Base-by-base conservation (phyloP, 2,888 invertebrate species). In the Mongoloraphidia duomilia region DNA sequence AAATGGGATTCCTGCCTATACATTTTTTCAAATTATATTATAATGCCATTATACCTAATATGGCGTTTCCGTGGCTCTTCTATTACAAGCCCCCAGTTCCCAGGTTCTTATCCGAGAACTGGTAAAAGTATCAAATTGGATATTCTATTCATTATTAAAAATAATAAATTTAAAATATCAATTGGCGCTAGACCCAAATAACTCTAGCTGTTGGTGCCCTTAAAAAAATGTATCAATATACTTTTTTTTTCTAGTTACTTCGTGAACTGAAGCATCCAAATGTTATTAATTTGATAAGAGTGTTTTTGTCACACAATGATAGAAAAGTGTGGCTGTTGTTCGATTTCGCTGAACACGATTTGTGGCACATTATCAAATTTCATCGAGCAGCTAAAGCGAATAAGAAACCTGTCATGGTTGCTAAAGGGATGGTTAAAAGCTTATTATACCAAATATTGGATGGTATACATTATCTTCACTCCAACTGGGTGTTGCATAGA, bases 331-430 rank as follows among this genome's bases (percentile, higher is more conserved):
- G 94, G 85, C 73, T 97, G 37, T 71, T 98, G 9, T 95, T 97
- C 71, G 97, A 98, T 65, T 99, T 93, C 73, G 96, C 97, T 0
- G 97, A 98, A 70, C 97, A 98, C 74, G 98, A 98, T 72, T 70
- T 98, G 49, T 99, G 97, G 98, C 97, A 98, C 65, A 98, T 98
- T 34, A 98, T 98, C 44, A 98, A 98, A 71, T 97, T 92, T 65
- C 97, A 98, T 65, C 76, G 98, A 61, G 93, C 95, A 49, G 95
- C 96, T 0, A 97, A 97, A 68, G 94, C 94, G 8, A 94, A 90
- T 61, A 96, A 97, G 63, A 95, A 95, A 63, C 86, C 89, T 51
- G 92, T 97, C 12, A 87, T 91, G 76, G 93, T 94, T 33, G 93
- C 94, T 8, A 91, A 91, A 65, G 94, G 89, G 52, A 95, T 95